Conservation (phyloP, 2,797 vertebrate species). For the Enteromius argenteus region DNA sequence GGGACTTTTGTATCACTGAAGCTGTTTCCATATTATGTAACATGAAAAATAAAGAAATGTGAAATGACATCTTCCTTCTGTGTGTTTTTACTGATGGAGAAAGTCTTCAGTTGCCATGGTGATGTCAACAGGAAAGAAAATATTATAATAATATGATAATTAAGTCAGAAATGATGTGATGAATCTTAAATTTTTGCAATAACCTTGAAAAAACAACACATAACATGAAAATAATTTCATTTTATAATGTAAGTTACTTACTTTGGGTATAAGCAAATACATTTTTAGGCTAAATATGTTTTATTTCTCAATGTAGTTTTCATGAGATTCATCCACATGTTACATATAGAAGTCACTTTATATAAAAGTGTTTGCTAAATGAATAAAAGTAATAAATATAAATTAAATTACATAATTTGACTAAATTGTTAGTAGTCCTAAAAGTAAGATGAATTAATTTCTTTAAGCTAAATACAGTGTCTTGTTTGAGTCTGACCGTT, state of each 20-base stretch:
- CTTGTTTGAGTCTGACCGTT: too few relatives aligned
- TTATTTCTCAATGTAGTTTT: too few relatives aligned
- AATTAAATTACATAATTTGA: neutral
- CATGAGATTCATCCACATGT: too few relatives aligned
- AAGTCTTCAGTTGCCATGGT: neutral
- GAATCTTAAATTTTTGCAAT: neutral
- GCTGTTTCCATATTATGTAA: constrained; percentile 76
- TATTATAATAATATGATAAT: neutral
- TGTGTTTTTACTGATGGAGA: constrained; percentile 18
- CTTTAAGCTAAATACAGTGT: neutral
- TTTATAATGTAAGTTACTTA: neutral
- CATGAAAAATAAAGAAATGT: constrained; percentile 80
- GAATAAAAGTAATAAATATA: neutral
- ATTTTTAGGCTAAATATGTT: too few relatives aligned
- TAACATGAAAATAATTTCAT: too few relatives aligned
- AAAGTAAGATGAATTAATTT: neutral
- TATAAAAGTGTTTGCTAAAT: neutral
- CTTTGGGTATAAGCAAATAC: neutral
- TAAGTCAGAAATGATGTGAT: neutral
- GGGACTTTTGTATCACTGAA: constrained; percentile 75
- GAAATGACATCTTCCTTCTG: constrained; percentile 53
- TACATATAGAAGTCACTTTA: neutral
- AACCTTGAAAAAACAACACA: too few relatives aligned
- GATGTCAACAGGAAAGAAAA: neutral
- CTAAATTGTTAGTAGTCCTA: neutral